A percentile compares a stretch with the other conserved stretches of the same genome.
Conservation (phyloP, 2,113 vertebrate genomes). For the Sprattus sprattus region DNA sequence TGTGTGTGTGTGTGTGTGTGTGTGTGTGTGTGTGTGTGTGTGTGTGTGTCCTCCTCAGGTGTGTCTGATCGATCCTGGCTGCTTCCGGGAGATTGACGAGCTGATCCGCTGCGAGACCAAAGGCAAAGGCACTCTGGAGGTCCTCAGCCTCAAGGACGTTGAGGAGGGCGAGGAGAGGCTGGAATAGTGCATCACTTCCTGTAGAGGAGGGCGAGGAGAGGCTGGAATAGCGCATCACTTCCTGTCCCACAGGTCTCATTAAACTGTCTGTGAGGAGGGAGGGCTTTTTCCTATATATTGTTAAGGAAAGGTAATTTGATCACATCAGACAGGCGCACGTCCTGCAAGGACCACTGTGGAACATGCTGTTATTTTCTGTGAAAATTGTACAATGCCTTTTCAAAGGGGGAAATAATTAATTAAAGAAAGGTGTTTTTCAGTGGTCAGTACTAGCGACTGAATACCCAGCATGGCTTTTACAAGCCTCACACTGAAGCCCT, state of each 20-base stretch:
- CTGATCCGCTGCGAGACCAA: constrained; percentile 91
- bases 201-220: constrained; percentile 95
- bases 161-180: constrained; percentile 96
- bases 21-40: not conserved
- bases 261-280: not conserved
- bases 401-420: not conserved
- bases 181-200: constrained; percentile 62
- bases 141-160: constrained; percentile 92
- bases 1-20: too few relatives aligned
- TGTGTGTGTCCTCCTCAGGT: constrained; percentile 70
- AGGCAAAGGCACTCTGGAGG: constrained; percentile 87
- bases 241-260: not conserved
- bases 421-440: not conserved
- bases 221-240: constrained; percentile 69
- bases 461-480: not conserved
- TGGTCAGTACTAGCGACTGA: not conserved
- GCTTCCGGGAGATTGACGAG: constrained; percentile 96
- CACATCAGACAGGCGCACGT: not conserved
- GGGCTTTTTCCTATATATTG: not conserved
- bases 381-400: not conserved
- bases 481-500: too few relatives aligned
- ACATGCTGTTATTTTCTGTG: constrained; percentile 16
- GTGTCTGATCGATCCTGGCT: constrained; percentile 92
- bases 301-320: not conserved
- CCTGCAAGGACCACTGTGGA: not conserved